Evolutionary conservation across 2,888 invertebrate genomes (phyloP), one percentile per base, ranked within the genome.

Genomic region (Pilophorus perplexus): DNA sequence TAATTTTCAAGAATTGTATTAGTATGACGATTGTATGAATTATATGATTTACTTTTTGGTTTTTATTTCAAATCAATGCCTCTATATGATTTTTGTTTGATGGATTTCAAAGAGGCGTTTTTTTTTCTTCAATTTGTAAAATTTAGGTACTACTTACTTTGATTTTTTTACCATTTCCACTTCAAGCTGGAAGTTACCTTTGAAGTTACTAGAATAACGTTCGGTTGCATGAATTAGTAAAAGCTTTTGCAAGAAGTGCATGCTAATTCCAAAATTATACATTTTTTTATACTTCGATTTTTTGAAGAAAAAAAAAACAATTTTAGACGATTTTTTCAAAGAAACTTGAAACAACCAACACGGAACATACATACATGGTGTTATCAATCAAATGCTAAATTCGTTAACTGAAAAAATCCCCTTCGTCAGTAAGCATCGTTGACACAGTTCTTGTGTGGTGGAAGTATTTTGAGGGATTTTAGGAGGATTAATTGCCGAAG

Each of bases 211-310:
- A n/a, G n/a, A n/a, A n/a, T n/a, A n/a, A n/a, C n/a, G n/a, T n/a
- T n/a, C 42, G 14, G 40, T 42, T 59, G 59, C 59, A 59, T 59
- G 59, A 59, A 33, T 23, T 59, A 59, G 59, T 28, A 59, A 55
- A 59, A 25, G 59, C 59, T 59, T 59, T 27, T 59, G 59, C 59
- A 59, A 59, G 59, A 42, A 57, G 57, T 57, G 57, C 59, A 59
- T 59, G 59, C 59, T 59, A 28, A 52, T 28, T 52, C 28, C 52
- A 52, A 52, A 50, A 50, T 25, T 25, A 27, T 50, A 25, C 50
- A 27, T 50, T 3, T 25, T 52, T 52, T 52, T 52, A 25, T 28
- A 28, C 28, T 52, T 8, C 14, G 23, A 2, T 28, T 28, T 52
- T 48, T 52, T 16, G 16, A 18, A 28, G 28, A 22, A 14, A 33